phyloP scores from a whole-genome alignment of 2,797 vertebrate species.

The Prionace glauca region DNA sequence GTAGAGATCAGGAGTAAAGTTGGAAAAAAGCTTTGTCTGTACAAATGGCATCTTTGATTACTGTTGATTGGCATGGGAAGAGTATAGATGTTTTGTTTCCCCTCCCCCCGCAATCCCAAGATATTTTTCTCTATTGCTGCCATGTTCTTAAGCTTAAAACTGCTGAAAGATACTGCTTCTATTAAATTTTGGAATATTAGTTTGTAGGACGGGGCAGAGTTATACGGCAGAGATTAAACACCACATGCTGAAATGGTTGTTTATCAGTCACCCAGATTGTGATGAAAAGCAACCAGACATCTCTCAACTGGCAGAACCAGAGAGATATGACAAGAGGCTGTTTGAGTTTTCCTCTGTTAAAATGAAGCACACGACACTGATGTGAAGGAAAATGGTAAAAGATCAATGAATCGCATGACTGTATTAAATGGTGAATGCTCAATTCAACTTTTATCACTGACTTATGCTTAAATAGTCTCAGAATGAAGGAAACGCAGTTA shows the following conservation, averaged over 20 bases:
- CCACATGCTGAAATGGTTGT: background rate
- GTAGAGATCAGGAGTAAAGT: background rate
- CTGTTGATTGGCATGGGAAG: background rate
- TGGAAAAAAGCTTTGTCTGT: background rate
- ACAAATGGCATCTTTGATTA: background rate
- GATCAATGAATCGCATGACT: no score
- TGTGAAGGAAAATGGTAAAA: background rate
- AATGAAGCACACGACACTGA: background rate
- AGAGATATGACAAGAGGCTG: background rate
- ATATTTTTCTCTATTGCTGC: background rate
- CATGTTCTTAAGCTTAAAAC: background rate
- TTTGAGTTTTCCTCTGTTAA: background rate
- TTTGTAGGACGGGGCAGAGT: background rate
- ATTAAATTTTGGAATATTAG: background rate
- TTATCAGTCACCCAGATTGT: background rate
- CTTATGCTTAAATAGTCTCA: background rate
- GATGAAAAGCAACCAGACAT: background rate
- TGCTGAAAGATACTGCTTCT: background rate
- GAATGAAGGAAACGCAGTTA: background rate
- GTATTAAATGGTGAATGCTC: background rate
- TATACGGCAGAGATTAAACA: background rate
- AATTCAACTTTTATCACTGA: background rate
- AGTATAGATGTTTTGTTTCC: background rate
- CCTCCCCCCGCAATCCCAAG: background rate
- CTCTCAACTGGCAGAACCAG: background rate